These are phyloP conservation scores for Kryptolebias marmoratus DNA, from an alignment of 2,113 vertebrate species.

Conservation along the genomic window DNA sequence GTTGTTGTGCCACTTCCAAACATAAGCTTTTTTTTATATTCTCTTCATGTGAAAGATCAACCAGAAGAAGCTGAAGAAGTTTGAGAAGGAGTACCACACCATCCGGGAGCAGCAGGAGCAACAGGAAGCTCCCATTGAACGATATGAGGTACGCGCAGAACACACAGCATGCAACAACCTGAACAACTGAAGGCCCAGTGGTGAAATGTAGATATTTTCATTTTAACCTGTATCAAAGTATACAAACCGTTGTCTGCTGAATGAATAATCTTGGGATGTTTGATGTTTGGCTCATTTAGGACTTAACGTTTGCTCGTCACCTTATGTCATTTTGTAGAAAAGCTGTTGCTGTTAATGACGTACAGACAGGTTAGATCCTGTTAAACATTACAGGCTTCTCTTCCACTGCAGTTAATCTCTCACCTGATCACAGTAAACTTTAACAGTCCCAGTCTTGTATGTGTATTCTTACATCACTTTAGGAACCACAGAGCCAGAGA, in stretches of 20 bases:
- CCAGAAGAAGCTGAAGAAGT: slow-evolving; percentile 98
- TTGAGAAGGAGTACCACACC: slow-evolving; percentile 95
- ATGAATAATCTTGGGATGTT: neutral
- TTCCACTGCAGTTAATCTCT: neutral
- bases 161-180: neutral
- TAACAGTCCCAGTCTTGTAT: neutral
- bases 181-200: no score
- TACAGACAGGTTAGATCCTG: slow-evolving; percentile 9
- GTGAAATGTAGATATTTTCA: no score
- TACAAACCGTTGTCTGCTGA: neutral
- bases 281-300: neutral
- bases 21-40: neutral
- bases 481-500: slow-evolving; percentile 10
- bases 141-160: slow-evolving; percentile 87
- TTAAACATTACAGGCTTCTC: slow-evolving; percentile 57
- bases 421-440: slow-evolving; percentile 32
- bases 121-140: slow-evolving; percentile 95
- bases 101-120: slow-evolving; percentile 97
- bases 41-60: slow-evolving; percentile 86
- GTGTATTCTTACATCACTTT: neutral
- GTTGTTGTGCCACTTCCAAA: no score
- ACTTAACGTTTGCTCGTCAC: neutral
- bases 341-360: slow-evolving; percentile 36
- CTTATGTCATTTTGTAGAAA: neutral
- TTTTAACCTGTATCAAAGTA: no score